Evolutionary conservation across 2,888 invertebrate genomes (phyloP).

Genomic region (Drosophila quinaria): DNA sequence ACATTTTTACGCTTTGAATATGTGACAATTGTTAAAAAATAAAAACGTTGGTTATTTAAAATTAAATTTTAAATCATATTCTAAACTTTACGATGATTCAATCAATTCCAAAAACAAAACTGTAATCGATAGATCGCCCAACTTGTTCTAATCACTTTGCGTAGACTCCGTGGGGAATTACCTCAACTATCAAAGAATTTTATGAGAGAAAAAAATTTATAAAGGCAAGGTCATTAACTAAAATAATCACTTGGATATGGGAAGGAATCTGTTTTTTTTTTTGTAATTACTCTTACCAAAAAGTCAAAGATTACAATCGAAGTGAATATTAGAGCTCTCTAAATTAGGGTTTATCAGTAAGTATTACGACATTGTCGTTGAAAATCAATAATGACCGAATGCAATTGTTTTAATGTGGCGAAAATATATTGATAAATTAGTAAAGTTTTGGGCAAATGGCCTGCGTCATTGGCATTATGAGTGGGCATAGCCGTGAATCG

Average conservation of each 20-base stretch:
- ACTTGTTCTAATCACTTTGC: not conserved
- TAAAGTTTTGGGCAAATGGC: constrained; percentile 19
- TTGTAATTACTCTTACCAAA: not conserved
- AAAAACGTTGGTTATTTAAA: too few relatives aligned
- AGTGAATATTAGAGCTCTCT: not conserved
- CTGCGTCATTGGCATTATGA: constrained; percentile 39
- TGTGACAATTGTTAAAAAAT: too few relatives aligned
- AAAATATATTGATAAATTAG: constrained; percentile 43
- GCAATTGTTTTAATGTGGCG: constrained; percentile 18
- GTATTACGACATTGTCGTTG: not conserved
- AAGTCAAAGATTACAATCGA: not conserved
- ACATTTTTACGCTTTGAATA: too few relatives aligned
- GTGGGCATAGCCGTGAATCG: constrained; percentile 13
- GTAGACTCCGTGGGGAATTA: constrained; percentile 3
- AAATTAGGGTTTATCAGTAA: not conserved
- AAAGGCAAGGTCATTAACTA: not conserved
- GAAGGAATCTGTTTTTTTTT: not conserved
- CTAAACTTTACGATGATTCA: constrained; percentile 8
- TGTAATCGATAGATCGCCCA: not conserved
- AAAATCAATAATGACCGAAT: constrained; percentile 18
- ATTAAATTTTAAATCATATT: too few relatives aligned
- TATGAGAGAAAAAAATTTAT: too few relatives aligned
- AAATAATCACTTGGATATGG: not conserved
- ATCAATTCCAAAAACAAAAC: not conserved
- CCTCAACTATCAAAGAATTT: not conserved